Evolutionary conservation across 2,888 invertebrate genomes (phyloP).

Genomic region (Rhimphoctona megacephalus): DNA sequence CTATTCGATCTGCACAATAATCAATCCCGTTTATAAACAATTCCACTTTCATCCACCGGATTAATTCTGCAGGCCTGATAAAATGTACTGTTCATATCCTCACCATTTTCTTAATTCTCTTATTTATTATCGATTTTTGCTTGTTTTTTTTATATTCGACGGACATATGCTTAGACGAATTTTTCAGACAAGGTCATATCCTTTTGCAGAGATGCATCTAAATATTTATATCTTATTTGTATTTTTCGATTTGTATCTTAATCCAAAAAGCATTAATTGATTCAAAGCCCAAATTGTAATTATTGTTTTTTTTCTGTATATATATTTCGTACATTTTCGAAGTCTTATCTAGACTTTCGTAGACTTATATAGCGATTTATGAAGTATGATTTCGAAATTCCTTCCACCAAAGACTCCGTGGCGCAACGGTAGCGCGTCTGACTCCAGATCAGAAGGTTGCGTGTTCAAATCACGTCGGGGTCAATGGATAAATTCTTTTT

Average conservation of each 20-base stretch:
- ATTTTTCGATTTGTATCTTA: background rate
- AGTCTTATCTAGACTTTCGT: background rate
- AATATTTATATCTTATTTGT: background rate
- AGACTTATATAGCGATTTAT: background rate
- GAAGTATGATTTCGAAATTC: background rate
- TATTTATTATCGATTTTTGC: background rate
- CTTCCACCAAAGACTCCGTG: conserved; percentile 89
- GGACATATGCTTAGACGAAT: background rate
- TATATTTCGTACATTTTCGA: background rate
- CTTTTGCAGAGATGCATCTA: background rate
- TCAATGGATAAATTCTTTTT: conserved; percentile 83
- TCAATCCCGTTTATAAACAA: background rate
- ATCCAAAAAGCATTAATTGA: background rate
- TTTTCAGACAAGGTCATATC: background rate
- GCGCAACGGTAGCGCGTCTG: conserved; percentile 99
- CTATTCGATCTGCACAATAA: background rate
- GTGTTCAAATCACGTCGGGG: conserved; percentile 99
- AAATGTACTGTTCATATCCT: background rate
- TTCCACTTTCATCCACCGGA: background rate
- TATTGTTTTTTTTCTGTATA: background rate
- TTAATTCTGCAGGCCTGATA: background rate
- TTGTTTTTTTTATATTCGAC: background rate
- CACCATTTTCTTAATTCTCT: background rate
- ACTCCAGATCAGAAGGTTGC: conserved; percentile 99
- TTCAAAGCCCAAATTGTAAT: background rate